Evolutionary conservation across 2,797 vertebrate species (phyloP).

Genomic region (Hydrolagus colliei): DNA sequence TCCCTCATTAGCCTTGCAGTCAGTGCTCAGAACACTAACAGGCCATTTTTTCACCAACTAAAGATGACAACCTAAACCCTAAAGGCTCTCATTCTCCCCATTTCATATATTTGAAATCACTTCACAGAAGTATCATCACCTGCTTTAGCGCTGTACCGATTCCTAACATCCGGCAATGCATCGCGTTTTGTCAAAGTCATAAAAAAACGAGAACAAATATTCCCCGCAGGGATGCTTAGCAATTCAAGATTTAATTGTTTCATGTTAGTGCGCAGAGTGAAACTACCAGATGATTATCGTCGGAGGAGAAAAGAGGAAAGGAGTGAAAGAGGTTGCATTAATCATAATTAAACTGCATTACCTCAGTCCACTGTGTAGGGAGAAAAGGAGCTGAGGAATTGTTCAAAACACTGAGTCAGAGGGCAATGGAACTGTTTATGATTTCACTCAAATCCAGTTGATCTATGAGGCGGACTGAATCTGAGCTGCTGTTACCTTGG

Average conservation of each 20-base stretch:
- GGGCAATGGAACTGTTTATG: not conserved
- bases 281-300: slow-evolving; percentile 9
- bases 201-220: slow-evolving; percentile 29
- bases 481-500: slow-evolving; percentile 23
- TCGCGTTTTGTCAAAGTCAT: slow-evolving; percentile 20
- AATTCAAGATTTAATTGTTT: slow-evolving; percentile 26
- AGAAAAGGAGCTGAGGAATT: not conserved
- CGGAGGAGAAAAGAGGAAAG: not conserved
- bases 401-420: not conserved
- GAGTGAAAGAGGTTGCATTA: not conserved
- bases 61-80: slow-evolving; percentile 23
- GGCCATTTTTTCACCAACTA: slow-evolving; percentile 23
- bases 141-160: not conserved
- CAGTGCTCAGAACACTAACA: slow-evolving; percentile 24
- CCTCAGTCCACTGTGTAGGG: not conserved
- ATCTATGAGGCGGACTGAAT: slow-evolving; percentile 25
- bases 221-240: slow-evolving; percentile 8
- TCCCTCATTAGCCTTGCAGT: slow-evolving; percentile 27
- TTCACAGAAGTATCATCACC: not conserved
- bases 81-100: not conserved
- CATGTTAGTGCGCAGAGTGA: not conserved
- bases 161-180: slow-evolving; percentile 1
- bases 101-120: not conserved
- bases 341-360: slow-evolving; percentile 13
- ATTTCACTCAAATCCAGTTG: slow-evolving; percentile 2